Conservation (phyloP, 2,888 invertebrate species). For the Oscheius myriophilus region DNA sequence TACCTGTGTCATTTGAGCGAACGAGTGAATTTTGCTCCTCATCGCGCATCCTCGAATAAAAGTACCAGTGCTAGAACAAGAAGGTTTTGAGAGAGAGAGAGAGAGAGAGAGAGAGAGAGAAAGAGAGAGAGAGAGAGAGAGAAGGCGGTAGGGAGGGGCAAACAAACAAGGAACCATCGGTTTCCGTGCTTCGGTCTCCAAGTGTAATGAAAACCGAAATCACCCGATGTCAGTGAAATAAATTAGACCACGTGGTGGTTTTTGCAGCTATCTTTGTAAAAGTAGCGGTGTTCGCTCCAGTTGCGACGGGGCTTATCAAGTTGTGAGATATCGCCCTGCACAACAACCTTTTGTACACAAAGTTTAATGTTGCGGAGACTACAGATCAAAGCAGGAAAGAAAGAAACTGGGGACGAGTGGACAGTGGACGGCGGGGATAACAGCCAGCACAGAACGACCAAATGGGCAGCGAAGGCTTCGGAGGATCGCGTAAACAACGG, state of each 20-base stretch:
- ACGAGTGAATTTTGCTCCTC: constrained; percentile 22
- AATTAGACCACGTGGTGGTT: too few species aligned
- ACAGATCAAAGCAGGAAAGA: background rate
- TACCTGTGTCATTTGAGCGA: constrained; percentile 23
- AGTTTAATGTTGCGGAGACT: too few species aligned
- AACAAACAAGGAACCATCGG: background rate
- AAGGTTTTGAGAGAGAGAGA: too few species aligned
- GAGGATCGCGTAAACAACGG: too few species aligned
- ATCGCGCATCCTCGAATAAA: constrained; percentile 19
- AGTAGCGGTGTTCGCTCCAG: too few species aligned
- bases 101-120: background rate
- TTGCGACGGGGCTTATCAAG: too few species aligned
- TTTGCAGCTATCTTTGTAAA: too few species aligned
- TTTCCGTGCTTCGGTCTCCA: background rate
- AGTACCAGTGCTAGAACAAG: constrained; percentile 1
- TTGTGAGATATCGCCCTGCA: too few species aligned
- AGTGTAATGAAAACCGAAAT: background rate
- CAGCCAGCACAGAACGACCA: too few species aligned
- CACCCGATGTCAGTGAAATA: background rate
- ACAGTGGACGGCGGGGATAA: too few species aligned
- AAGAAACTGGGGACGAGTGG: background rate
- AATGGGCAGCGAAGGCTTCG: too few species aligned
- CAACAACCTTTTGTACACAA: too few species aligned
- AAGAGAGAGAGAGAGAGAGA: background rate
- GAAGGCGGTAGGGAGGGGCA: background rate